Evolutionary conservation across 1,140 invertebrate genomes (phyloP).

Genomic region (Pseudomyrmex gracilis): DNA sequence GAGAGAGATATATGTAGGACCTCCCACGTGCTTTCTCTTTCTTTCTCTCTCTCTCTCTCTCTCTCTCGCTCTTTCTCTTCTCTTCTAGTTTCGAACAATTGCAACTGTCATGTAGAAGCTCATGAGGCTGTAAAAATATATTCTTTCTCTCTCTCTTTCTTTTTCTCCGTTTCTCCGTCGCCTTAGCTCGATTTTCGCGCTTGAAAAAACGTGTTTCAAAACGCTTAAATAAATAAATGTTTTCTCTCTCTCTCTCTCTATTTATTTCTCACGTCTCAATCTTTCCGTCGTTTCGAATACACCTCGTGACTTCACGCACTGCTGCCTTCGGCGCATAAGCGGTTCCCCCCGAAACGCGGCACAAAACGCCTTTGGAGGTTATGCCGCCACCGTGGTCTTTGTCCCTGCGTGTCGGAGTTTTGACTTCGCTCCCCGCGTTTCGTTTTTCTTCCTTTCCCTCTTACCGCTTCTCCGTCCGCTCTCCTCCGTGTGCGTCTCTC

Average conservation of each 20-base stretch:
- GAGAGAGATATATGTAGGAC: too few species aligned
- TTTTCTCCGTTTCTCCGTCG: neutral
- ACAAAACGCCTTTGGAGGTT: conserved; percentile 75
- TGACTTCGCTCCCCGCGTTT: conserved; percentile 59
- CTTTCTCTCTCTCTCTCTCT: neutral
- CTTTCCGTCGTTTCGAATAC: conserved; percentile 5
- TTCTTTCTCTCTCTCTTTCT: conserved; percentile 29
- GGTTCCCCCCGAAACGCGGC: conserved; percentile 60
- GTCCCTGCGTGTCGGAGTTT: conserved; percentile 65
- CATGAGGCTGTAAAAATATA: conserved; percentile 68
- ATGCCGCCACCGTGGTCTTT: conserved; percentile 71
- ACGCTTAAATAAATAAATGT: too few species aligned
- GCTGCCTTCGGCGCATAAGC: neutral
- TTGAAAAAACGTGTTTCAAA: too few species aligned
- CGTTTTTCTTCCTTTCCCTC: conserved; percentile 18
- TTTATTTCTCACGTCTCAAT: neutral
- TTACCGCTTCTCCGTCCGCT: too few species aligned
- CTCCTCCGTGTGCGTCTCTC: too few species aligned
- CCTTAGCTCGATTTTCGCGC: too few species aligned
- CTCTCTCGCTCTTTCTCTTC: conserved; percentile 10
- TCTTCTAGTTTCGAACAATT: neutral
- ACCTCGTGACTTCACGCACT: conserved; percentile 41
- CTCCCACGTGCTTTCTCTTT: conserved; percentile 56
- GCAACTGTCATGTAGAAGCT: conserved; percentile 52
- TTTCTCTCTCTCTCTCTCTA: conserved; percentile 31